These are phyloP conservation scores for Muschampia plurimacula DNA, from an alignment of 2,888 invertebrate species.

Conservation along the genomic window DNA sequence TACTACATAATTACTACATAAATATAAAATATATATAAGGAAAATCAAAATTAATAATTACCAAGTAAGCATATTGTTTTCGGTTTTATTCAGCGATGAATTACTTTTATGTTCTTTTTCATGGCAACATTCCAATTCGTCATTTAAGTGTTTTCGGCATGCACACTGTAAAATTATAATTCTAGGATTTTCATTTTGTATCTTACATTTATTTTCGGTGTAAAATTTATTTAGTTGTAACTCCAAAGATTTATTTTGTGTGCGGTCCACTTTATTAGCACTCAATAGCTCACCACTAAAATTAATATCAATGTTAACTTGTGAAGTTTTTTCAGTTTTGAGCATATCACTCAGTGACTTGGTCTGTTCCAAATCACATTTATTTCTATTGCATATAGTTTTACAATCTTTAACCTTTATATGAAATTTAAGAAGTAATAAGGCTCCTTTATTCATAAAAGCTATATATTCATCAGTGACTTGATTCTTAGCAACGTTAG, in stretches of 20 bases:
- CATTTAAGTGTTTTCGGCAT: constrained; percentile 11
- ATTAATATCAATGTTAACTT: constrained; percentile 50
- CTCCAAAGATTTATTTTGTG: constrained; percentile 23
- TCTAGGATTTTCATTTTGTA: constrained; percentile 11
- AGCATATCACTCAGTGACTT: constrained; percentile 43
- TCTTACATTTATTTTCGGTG: not conserved
- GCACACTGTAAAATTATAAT: constrained; percentile 19
- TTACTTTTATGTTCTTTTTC: not conserved
- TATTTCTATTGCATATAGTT: constrained; percentile 40
- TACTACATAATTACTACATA: too few relatives aligned
- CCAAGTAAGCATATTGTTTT: not conserved
- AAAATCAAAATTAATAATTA: not conserved
- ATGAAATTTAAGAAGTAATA: constrained; percentile 61
- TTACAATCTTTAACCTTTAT: constrained; percentile 57
- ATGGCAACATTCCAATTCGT: not conserved
- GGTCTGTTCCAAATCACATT: constrained; percentile 26
- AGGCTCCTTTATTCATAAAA: constrained; percentile 55
- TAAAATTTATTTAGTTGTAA: constrained; percentile 16
- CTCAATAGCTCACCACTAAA: constrained; percentile 40
- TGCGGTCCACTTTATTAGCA: not conserved
- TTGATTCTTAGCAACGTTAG: constrained; percentile 2
- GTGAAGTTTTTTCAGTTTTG: constrained; percentile 54
- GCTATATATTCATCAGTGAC: constrained; percentile 43
- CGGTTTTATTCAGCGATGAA: not conserved
- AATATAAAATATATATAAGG: too few relatives aligned